Conservation (phyloP, 53 echinoderm and acorn worm species). For the Echinarachnius parma region DNA sequence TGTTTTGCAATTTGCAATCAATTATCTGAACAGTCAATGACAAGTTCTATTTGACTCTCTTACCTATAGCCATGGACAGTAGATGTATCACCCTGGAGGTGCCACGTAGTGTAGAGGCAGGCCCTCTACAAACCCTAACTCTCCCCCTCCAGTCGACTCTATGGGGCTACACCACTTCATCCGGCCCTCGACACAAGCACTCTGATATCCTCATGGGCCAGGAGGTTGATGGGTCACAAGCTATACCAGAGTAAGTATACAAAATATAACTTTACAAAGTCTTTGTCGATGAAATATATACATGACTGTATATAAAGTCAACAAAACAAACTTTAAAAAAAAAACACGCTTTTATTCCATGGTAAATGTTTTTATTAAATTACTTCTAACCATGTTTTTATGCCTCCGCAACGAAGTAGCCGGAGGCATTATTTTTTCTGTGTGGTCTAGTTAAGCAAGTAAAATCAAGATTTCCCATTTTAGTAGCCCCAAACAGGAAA, state of each 20-base stretch:
- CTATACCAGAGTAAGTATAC: not conserved
- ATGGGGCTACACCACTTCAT: not conserved
- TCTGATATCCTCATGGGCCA: slow-evolving; percentile 14
- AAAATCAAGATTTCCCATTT: no score
- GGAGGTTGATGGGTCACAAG: not conserved
- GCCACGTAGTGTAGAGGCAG: slow-evolving; percentile 26
- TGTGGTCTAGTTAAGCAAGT: no score
- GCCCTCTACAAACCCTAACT: slow-evolving; percentile 21
- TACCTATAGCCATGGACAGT: slow-evolving; percentile 10
- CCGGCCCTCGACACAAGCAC: not conserved
- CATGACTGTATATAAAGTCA: not conserved
- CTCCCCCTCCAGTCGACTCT: slow-evolving; percentile 19
- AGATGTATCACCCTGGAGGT: slow-evolving; percentile 7
- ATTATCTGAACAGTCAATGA: no score
- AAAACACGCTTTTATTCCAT: no score
- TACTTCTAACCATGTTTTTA: no score
- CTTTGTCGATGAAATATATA: no score
- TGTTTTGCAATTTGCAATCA: no score
- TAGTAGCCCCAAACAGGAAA: no score
- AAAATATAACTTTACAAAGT: no score
- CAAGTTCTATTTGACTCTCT: not conserved
- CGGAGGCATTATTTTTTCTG: no score
- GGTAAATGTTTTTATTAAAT: no score
- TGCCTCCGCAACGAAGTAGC: no score
- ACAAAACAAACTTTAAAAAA: not conserved